phyloP scores from a whole-genome alignment of 2,113 vertebrate genomes.

The Mastomys natalensis region DNA sequence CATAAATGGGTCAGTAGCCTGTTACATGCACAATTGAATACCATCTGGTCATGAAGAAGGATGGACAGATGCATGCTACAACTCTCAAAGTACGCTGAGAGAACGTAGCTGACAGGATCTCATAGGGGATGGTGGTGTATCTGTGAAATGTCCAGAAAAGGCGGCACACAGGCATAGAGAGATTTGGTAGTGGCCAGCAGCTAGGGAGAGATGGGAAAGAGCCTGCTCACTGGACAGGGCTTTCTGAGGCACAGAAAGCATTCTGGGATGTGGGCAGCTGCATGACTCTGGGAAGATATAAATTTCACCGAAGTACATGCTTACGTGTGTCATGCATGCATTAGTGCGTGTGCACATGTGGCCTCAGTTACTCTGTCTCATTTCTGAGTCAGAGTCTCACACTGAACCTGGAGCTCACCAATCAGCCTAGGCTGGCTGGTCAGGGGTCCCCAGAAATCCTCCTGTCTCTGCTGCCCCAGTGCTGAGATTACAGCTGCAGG shows the following conservation, averaged over 20 bases:
- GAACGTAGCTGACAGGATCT: not conserved
- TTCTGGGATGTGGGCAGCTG: not conserved
- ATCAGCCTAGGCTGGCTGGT: not conserved
- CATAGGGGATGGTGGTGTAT: not conserved
- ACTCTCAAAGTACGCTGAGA: not conserved
- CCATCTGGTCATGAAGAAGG: not conserved
- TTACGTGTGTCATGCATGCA: not conserved
- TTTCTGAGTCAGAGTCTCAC: not conserved
- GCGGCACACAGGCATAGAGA: not conserved
- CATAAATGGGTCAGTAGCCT: not conserved
- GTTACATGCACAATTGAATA: not conserved
- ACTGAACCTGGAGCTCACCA: not conserved
- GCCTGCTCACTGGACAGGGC: not conserved
- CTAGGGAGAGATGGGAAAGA: not conserved
- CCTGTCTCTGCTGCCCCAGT: not conserved
- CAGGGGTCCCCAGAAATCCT: not conserved
- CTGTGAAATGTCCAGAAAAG: not conserved
- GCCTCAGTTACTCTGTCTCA: not conserved
- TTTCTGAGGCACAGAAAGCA: not conserved
- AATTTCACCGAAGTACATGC: not conserved
- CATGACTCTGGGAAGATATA: not conserved
- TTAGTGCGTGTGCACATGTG: too few species aligned
- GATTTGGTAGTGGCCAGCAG: not conserved
- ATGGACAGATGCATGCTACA: not conserved
- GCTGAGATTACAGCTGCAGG: not conserved